A percentile compares a stretch with the other conserved stretches of the same genome.
These are phyloP conservation scores for Osmoderma eremita DNA, from an alignment of 2,888 invertebrate genomes.

Conservation along the genomic window DNA sequence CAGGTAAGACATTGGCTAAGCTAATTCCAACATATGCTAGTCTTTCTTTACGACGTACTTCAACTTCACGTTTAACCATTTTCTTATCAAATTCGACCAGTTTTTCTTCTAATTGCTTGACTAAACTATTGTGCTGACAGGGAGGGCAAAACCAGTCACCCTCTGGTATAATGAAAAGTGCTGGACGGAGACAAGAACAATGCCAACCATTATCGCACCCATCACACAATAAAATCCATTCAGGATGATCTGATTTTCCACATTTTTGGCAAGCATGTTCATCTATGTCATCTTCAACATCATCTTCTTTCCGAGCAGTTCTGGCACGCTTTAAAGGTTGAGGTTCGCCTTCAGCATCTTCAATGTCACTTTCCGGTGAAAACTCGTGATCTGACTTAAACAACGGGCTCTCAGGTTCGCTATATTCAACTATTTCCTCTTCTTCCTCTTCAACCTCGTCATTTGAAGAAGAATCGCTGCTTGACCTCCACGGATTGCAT, in stretches of 20 bases:
- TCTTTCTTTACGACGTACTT: constrained; percentile 74
- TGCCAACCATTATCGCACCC: constrained; percentile 97
- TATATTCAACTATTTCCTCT: constrained; percentile 59
- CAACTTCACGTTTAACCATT: constrained; percentile 73
- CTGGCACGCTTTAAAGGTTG: constrained; percentile 85
- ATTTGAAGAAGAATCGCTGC: constrained; percentile 67
- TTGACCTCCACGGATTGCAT: constrained; percentile 70
- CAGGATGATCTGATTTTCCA: constrained; percentile 91
- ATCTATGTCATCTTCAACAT: constrained; percentile 61
- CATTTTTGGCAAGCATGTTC: constrained; percentile 91
- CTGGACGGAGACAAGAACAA: constrained; percentile 92
- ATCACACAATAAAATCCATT: constrained; percentile 97
- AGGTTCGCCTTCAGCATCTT: constrained; percentile 72
- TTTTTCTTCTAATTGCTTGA: constrained; percentile 78
- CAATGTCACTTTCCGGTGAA: constrained; percentile 88
- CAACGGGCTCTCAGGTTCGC: constrained; percentile 61
- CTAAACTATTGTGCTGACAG: constrained; percentile 90
- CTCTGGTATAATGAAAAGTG: constrained; percentile 93
- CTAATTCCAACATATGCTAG: constrained; percentile 81
- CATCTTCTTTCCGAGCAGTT: constrained; percentile 78
- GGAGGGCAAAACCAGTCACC: constrained; percentile 99
- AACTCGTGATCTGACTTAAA: constrained; percentile 92
- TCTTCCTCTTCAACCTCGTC: constrained; percentile 63
- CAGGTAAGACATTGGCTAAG: constrained; percentile 74
- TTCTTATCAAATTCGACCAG: constrained; percentile 81